phyloP scores from a whole-genome alignment of 2,797 vertebrate genomes.

The Odontamblyopus lacepedii region DNA sequence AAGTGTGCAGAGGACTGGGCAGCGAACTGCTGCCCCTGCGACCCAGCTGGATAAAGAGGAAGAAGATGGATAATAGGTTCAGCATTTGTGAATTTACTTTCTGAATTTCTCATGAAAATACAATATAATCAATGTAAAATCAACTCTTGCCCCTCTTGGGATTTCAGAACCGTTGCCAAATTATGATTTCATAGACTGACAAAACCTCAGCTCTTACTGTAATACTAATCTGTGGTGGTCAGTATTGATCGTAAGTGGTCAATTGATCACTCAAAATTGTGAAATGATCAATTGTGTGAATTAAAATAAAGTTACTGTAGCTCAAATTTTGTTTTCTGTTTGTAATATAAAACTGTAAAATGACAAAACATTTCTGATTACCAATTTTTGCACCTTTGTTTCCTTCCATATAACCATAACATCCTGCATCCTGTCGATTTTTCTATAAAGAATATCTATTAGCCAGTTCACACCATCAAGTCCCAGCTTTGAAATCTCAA shows the following conservation, averaged over 20 bases:
- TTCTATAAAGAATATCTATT: conserved; percentile 13
- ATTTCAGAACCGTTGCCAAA: not conserved
- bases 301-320: not conserved
- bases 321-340: not conserved
- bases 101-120: too few species aligned
- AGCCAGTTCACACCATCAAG: conserved; percentile 29
- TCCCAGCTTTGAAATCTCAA: conserved; percentile 37
- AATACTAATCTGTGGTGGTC: not conserved
- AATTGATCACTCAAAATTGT: not conserved
- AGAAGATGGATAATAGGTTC: too few species aligned
- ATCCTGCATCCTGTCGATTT: not conserved
- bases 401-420: not conserved
- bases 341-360: too few species aligned
- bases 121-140: too few species aligned
- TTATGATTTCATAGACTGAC: not conserved
- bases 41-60: too few species aligned
- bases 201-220: not conserved
- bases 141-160: too few species aligned
- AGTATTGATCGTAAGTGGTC: not conserved
- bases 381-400: too few species aligned
- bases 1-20: too few species aligned
- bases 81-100: too few species aligned
- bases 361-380: too few species aligned
- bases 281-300: too few species aligned
- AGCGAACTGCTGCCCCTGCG: too few species aligned